Evolutionary conservation across 1,140 invertebrate species (phyloP).

Genomic region (Zophobas morio): DNA sequence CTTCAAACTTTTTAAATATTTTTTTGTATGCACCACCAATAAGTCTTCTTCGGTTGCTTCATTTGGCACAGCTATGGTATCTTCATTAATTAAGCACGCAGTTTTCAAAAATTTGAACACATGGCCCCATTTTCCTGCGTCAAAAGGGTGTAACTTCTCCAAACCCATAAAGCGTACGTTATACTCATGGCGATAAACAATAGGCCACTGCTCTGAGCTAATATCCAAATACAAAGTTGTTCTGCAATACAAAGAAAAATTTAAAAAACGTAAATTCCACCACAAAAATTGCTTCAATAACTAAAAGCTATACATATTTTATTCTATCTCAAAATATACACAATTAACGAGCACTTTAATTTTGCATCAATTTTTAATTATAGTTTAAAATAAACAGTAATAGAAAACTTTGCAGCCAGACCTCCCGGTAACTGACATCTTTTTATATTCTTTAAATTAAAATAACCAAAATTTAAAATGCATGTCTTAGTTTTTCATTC

Average conservation of each 20-base stretch:
- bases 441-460: no score
- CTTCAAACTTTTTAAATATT: slow-evolving; percentile 81
- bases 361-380: no score
- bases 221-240: slow-evolving; percentile 62
- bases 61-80: slow-evolving; percentile 74
- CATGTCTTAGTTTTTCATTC: no score
- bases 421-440: no score
- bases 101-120: slow-evolving; percentile 73
- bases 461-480: no score
- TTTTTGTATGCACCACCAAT: slow-evolving; percentile 78
- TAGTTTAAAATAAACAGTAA: no score
- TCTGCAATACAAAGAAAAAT: slow-evolving; percentile 45
- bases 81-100: slow-evolving; percentile 70
- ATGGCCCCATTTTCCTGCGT: slow-evolving; percentile 88
- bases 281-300: no score
- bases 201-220: slow-evolving; percentile 73
- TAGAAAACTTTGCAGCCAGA: no score
- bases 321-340: not conserved
- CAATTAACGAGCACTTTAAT: not conserved
- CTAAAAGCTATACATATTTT: no score
- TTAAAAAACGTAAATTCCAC: not conserved
- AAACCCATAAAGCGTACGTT: slow-evolving; percentile 87
- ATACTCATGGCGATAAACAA: slow-evolving; percentile 84
- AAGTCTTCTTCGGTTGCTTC: slow-evolving; percentile 82
- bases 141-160: slow-evolving; percentile 91